Evolutionary conservation across 2,113 vertebrate genomes (phyloP), one percentile per base, ranked within the genome.

Genomic region (Nothobranchius furzeri): DNA sequence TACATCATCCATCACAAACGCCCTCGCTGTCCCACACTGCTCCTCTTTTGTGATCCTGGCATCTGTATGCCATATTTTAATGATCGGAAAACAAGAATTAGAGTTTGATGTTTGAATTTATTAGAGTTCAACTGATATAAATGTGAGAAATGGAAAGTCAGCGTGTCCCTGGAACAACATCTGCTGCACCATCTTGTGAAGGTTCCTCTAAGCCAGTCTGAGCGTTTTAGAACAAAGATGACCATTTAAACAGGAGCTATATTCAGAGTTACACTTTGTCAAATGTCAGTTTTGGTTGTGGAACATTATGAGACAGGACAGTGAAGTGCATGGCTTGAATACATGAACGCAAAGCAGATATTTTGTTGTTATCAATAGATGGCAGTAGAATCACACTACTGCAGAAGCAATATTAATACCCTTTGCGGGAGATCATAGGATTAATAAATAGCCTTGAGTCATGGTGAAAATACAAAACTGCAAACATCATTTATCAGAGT

Each of bases 351-450:
- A 57, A 47, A 62, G 7, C 12, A 40, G 12, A 63, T 25, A 68
- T 69, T 4, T 0, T 51, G 47, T 48, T 55, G 48, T 58, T 5
- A 61, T 68, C 88, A 88, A 61, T 64, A 91, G 88, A 78, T 82
- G 90, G 87, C 88, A 89, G 90, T 89, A 91, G 86, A 70, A 84
- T 69, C 78, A 80, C 87, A 84, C 64, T 50, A 13, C 30, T 43
- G 15, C 68, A 56, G 36, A 62, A 15, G 36, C 7, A n/a, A 47
- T 55, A 65, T 76, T 55, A 70, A 69, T 73, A 13, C 25, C 43
- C 53, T 64, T 55, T 78, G 49, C 57, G 61, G 47, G 54, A 47
- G 53, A 73, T 64, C 45, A 53, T 17, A 51, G 67, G 10, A 64
- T 55, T 68, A 54, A 74, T 56, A 73, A 72, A 64, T 50, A 62